Conservation (phyloP, 2,113 vertebrate species). For the Poicephalus gulielmi region DNA sequence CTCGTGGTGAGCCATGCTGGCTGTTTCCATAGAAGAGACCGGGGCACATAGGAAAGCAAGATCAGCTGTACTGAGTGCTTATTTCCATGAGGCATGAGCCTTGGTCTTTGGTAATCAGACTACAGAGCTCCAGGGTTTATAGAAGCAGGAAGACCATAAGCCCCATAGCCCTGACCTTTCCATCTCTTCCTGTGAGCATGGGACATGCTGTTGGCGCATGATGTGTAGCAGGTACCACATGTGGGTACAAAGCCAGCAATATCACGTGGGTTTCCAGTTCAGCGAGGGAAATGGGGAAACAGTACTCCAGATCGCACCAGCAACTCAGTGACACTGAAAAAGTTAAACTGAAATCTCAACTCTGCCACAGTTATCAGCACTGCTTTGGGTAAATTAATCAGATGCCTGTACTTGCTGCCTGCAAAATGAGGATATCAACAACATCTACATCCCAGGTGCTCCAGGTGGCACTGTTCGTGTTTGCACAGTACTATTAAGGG, state of each 20-base stretch:
- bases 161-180: rapidly evolving
- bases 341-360: rapidly evolving
- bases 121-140: rapidly evolving
- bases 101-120: not conserved
- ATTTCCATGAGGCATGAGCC: not conserved
- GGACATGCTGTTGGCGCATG: not conserved
- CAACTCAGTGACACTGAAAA: not conserved
- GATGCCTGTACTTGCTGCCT: not conserved
- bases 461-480: rapidly evolving
- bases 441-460: rapidly evolving
- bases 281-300: not conserved
- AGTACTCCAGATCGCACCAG: rapidly evolving
- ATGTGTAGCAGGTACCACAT: rapidly evolving
- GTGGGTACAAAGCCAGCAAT: rapidly evolving
- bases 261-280: not conserved
- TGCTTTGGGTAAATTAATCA: not conserved
- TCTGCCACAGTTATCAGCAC: not conserved
- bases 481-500: rapidly evolving
- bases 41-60: not conserved
- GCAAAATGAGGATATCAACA: not conserved
- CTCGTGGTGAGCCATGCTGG: rapidly evolving
- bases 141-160: not conserved
- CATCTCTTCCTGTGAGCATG: not conserved
- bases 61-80: not conserved
- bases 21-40: not conserved